A percentile compares a stretch with the other conserved stretches of the same genome.
phyloP scores from a whole-genome alignment of 1,140 invertebrate species.

The Limonius californicus region DNA sequence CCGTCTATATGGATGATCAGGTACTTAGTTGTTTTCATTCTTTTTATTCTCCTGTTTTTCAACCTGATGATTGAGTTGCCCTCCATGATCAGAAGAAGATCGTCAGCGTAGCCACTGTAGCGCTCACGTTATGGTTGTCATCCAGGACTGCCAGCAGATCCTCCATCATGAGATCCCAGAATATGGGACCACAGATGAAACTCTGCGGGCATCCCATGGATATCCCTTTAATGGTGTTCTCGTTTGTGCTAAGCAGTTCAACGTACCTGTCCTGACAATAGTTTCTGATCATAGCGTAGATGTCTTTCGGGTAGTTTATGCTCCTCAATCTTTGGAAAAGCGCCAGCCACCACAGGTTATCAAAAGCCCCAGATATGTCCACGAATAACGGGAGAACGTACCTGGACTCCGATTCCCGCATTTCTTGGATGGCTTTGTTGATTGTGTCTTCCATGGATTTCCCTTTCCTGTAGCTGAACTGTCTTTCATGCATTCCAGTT shows the following conservation, averaged over 20 bases:
- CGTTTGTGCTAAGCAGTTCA: not conserved
- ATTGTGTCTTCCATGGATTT: conserved; percentile 13
- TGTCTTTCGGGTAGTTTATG: not conserved
- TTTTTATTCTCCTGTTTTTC: not conserved
- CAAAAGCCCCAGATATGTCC: not conserved
- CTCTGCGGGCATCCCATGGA: conserved; percentile 38
- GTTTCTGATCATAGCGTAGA: not conserved
- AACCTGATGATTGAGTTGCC: no score
- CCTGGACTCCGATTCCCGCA: no score
- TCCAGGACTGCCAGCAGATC: conserved; percentile 11
- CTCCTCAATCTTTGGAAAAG: not conserved
- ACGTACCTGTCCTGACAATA: conserved; percentile 17
- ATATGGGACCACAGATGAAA: conserved; percentile 33
- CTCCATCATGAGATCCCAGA: conserved; percentile 37
- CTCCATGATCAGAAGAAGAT: not conserved
- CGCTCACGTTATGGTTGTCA: not conserved
- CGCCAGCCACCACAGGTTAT: conserved; percentile 17
- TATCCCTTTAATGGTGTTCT: conserved; percentile 13
- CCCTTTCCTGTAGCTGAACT: not conserved
- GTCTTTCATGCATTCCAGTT: no score
- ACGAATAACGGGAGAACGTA: not conserved
- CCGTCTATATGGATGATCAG: not conserved
- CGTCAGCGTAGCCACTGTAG: conserved; percentile 7
- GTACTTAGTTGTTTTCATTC: not conserved
- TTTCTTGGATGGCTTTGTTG: no score